Conservation (phyloP, 1,140 invertebrate species). For the Lasioglossum albipes region DNA sequence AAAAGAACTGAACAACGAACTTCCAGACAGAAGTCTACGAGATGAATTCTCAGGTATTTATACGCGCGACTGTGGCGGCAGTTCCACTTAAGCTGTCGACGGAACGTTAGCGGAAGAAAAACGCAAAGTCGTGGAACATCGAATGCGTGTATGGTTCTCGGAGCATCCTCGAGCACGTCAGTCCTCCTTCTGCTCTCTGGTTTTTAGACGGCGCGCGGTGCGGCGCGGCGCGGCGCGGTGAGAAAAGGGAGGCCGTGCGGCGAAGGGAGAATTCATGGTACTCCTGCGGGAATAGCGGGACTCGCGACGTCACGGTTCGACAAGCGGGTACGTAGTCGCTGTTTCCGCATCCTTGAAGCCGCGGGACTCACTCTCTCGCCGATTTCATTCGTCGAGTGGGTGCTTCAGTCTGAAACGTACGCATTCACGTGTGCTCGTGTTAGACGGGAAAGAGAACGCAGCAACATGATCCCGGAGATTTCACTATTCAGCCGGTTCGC, state of each 20-base stretch:
- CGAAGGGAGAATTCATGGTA: constrained; percentile 30
- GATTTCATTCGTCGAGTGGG: constrained; percentile 25
- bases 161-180: constrained; percentile 4
- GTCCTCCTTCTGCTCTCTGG: constrained; percentile 26
- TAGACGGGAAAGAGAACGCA: constrained; percentile 27
- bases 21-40: neutral
- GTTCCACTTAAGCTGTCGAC: constrained; percentile 27
- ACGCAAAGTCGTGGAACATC: constrained; percentile 23
- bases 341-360: constrained; percentile 62
- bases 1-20: neutral
- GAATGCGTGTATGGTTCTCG: constrained; percentile 5
- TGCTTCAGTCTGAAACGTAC: constrained; percentile 28
- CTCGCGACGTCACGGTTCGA: constrained; percentile 62
- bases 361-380: constrained; percentile 38
- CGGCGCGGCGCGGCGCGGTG: no score
- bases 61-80: neutral
- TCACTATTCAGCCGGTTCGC: neutral
- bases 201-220: constrained; percentile 11
- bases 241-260: neutral
- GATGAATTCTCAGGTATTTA: neutral
- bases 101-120: constrained; percentile 19
- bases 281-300: constrained; percentile 39
- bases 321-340: constrained; percentile 55
- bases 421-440: constrained; percentile 24
- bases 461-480: constrained; percentile 42